Conservation (phyloP, 2,113 vertebrate genomes). For the Oryzias melastigma region DNA sequence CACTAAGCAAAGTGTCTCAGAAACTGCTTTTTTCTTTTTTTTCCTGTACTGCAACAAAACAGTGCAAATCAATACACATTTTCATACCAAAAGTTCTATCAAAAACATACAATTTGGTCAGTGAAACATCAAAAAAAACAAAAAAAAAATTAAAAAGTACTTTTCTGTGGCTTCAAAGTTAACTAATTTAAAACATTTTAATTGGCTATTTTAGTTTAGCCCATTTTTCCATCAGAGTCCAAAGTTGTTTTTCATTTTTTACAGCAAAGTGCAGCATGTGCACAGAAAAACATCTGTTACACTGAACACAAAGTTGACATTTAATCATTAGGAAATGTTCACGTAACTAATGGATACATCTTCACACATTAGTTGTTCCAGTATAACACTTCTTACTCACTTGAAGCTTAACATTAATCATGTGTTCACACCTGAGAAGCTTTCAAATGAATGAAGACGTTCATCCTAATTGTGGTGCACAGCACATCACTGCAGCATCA, state of each 20-base stretch:
- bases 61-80: slow-evolving; percentile 4
- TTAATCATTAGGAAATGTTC: not conserved
- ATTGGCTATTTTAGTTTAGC: not conserved
- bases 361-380: slow-evolving; percentile 5
- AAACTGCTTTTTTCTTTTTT: not conserved
- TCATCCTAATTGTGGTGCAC: not conserved
- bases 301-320: not conserved
- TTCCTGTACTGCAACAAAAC: slow-evolving; percentile 6
- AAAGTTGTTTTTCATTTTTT: not conserved
- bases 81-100: not conserved
- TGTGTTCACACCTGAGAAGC: not conserved
- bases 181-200: too few species aligned
- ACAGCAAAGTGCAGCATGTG: not conserved
- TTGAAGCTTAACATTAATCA: not conserved
- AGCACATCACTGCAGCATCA: too few species aligned
- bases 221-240: not conserved
- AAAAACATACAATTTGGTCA: not conserved
- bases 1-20: slow-evolving; percentile 8
- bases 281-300: not conserved
- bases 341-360: slow-evolving; percentile 1
- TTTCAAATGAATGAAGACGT: not conserved
- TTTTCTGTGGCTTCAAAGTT: too few species aligned
- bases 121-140: not conserved
- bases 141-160: too few species aligned
- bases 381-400: not conserved